Evolutionary conservation across 2,888 invertebrate genomes (phyloP).

Genomic region (Melipona beecheii): DNA sequence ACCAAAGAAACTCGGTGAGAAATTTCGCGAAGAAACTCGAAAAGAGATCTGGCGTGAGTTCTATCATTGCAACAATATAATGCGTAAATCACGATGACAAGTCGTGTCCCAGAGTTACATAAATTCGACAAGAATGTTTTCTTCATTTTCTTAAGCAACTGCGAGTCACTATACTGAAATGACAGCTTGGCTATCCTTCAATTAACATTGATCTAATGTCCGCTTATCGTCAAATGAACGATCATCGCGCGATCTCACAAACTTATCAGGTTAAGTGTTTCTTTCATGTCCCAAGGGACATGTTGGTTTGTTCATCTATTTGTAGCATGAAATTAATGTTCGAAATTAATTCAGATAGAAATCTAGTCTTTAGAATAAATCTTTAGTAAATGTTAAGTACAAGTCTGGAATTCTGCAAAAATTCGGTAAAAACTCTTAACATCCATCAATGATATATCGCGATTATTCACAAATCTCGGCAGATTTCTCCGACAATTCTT

Average conservation of each 20-base stretch:
- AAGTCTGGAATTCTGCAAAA: too few relatives aligned
- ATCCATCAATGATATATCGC: too few relatives aligned
- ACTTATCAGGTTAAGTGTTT: not conserved
- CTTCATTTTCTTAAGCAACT: not conserved
- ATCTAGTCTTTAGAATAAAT: too few relatives aligned
- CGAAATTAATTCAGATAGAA: too few relatives aligned
- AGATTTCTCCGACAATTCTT: too few relatives aligned
- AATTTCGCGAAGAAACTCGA: not conserved
- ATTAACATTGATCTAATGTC: slow-evolving; percentile 1
- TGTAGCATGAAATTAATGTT: too few relatives aligned
- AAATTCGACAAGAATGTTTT: not conserved
- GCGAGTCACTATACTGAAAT: not conserved
- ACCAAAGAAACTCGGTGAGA: not conserved
- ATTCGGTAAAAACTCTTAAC: too few relatives aligned
- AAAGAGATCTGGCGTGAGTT: not conserved
- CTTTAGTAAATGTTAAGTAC: too few relatives aligned
- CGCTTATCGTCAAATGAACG: not conserved
- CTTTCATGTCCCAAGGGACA: too few relatives aligned
- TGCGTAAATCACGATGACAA: not conserved
- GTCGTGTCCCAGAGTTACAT: not conserved
- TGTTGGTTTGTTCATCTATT: too few relatives aligned
- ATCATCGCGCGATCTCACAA: not conserved
- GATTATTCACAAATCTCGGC: too few relatives aligned
- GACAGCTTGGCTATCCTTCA: not conserved
- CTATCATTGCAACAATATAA: not conserved